Percentiles rank a stretch among this genome's conserved stretches.
Conservation (phyloP, 2,113 vertebrate genomes). For the Etheostoma cragini region DNA sequence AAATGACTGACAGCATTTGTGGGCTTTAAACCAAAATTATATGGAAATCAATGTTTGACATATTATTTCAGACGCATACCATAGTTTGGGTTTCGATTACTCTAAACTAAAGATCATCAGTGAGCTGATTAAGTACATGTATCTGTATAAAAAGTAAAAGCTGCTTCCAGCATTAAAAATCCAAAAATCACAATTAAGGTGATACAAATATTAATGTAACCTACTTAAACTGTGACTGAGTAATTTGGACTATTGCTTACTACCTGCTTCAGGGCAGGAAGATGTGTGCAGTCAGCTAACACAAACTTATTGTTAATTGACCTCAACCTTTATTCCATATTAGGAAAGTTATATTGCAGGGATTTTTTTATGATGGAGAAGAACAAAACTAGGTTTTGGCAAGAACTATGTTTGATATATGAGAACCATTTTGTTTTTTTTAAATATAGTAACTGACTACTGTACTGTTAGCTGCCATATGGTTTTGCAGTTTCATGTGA, state of each 20-base stretch:
- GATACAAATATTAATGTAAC: too few relatives aligned
- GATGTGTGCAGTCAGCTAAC: not conserved
- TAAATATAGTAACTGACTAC: not conserved
- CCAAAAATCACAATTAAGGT: too few relatives aligned
- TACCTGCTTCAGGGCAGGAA: not conserved
- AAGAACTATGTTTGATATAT: conserved; percentile 3
- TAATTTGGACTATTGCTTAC: too few relatives aligned
- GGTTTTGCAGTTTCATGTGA: conserved; percentile 11
- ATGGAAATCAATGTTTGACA: not conserved
- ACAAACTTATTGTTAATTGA: not conserved
- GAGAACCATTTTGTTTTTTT: not conserved
- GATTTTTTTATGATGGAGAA: not conserved
- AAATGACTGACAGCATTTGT: not conserved
- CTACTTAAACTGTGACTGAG: too few relatives aligned
- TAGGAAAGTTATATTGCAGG: not conserved
- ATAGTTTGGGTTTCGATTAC: not conserved
- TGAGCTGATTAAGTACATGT: too few relatives aligned
- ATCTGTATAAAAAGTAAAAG: too few relatives aligned
- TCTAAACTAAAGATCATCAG: not conserved
- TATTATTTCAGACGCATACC: not conserved
- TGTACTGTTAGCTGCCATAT: not conserved
- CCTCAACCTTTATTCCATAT: not conserved
- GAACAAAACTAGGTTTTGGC: not conserved
- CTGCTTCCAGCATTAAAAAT: too few relatives aligned
- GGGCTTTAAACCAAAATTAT: not conserved